Percentiles rank a stretch among this genome's conserved stretches.
phyloP scores from a whole-genome alignment of 2,888 invertebrate genomes.

The Dioctria rufipes region DNA sequence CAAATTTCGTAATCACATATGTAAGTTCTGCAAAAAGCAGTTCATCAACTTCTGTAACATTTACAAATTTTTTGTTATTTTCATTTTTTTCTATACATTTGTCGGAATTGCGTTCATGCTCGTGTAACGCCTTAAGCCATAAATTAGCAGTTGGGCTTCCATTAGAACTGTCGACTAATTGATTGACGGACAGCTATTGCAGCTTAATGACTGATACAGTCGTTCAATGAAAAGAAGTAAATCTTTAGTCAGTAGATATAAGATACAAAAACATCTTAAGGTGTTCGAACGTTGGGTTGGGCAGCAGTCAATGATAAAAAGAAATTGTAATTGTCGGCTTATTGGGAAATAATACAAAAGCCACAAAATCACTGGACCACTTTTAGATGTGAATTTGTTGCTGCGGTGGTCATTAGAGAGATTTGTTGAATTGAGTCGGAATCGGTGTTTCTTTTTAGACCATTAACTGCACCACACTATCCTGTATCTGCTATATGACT shows the following conservation, averaged over 20 bases:
- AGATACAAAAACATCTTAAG: too few species aligned
- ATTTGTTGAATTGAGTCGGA: not conserved
- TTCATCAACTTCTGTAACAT: constrained; percentile 30
- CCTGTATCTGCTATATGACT: not conserved
- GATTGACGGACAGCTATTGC: constrained; percentile 40
- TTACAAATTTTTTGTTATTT: not conserved
- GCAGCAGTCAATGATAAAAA: constrained; percentile 22
- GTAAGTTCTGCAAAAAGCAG: constrained; percentile 25
- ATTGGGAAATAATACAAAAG: constrained; percentile 32
- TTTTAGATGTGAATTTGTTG: not conserved
- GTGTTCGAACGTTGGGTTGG: too few species aligned
- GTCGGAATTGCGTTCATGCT: constrained; percentile 29
- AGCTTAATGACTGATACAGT: constrained; percentile 26
- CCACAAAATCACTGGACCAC: constrained; percentile 43
- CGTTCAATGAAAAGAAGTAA: not conserved
- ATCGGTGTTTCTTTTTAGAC: not conserved
- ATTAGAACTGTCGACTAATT: constrained; percentile 52
- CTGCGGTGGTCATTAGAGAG: not conserved
- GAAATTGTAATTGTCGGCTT: constrained; percentile 45
- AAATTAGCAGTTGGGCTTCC: constrained; percentile 38
- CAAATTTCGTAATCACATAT: constrained; percentile 42
- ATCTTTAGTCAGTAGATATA: not conserved
- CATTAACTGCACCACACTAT: not conserved
- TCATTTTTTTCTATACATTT: not conserved
- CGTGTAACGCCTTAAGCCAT: constrained; percentile 12